Evolutionary conservation across 2,113 vertebrate genomes (phyloP).

Genomic region (Malurus elegans): DNA sequence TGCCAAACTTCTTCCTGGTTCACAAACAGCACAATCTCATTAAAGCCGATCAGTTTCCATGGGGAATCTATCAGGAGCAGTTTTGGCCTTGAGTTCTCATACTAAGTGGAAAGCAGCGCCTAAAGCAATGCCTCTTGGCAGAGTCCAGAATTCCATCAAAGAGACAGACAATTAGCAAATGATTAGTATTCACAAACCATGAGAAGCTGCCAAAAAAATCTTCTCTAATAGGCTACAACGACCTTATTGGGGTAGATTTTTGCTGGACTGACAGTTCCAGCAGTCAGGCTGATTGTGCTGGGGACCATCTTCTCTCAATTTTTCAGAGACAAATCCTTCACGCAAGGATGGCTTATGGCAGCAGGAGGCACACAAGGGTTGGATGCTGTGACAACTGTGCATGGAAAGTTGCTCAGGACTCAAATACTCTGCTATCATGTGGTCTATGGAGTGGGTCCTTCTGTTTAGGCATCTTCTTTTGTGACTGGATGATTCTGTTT

Average conservation of each 20-base stretch:
- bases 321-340: background rate
- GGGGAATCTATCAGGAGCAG: background rate
- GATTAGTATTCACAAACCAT: background rate
- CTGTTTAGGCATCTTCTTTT: background rate
- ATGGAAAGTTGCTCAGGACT: background rate
- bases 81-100: slow-evolving; percentile 13
- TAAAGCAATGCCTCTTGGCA: slow-evolving; percentile 42
- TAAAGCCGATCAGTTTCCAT: background rate
- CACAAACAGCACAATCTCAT: background rate
- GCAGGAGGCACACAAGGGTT: background rate
- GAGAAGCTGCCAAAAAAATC: slow-evolving; percentile 21
- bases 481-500: background rate
- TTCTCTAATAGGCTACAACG: background rate
- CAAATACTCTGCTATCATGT: background rate
- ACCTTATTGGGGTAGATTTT: background rate
- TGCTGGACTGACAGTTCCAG: background rate
- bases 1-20: background rate
- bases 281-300: background rate
- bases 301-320: background rate
- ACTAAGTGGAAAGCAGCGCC: background rate
- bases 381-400: background rate
- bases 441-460: background rate
- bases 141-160: background rate
- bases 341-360: background rate
- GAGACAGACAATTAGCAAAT: slow-evolving; percentile 32